A percentile compares a stretch with the other conserved stretches of the same genome.
Conservation (phyloP, 2,113 vertebrate species). For the Callithrix jacchus region DNA sequence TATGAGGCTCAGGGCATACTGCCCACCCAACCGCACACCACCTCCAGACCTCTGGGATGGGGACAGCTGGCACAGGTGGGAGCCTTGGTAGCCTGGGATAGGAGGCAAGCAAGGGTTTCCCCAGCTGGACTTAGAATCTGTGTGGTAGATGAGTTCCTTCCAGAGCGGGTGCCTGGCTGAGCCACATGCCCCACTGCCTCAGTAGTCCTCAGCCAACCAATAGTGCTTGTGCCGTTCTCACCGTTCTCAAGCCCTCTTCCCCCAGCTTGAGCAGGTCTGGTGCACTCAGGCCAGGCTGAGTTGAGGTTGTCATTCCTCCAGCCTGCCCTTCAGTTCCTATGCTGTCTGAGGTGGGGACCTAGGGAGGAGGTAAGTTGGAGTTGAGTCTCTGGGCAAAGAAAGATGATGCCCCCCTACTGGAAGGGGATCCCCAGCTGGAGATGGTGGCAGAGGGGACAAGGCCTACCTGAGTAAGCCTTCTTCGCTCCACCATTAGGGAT, state of each 20-base stretch:
- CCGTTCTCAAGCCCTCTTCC: background rate
- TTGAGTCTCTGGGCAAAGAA: constrained; percentile 1
- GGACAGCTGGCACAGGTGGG: background rate
- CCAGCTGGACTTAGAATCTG: background rate
- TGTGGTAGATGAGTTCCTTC: background rate
- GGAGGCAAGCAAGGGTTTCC: background rate
- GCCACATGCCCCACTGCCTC: background rate
- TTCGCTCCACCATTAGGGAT: background rate
- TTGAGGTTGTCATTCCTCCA: background rate
- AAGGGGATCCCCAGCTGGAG: background rate
- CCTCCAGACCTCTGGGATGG: background rate
- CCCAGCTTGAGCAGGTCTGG: background rate
- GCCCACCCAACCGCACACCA: background rate
- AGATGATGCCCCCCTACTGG: background rate
- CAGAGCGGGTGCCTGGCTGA: background rate
- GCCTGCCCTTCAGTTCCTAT: background rate
- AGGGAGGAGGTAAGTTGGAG: background rate
- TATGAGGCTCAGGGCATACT: background rate
- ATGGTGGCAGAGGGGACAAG: background rate
- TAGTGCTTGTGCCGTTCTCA: background rate
- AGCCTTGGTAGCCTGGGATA: background rate
- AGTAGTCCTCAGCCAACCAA: background rate
- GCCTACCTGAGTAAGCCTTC: background rate
- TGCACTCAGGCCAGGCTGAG: background rate
- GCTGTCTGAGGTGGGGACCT: background rate